Percentiles rank a stretch among this genome's conserved stretches.
Conservation (phyloP, 2,113 vertebrate species). For the Aplodontia rufa region DNA sequence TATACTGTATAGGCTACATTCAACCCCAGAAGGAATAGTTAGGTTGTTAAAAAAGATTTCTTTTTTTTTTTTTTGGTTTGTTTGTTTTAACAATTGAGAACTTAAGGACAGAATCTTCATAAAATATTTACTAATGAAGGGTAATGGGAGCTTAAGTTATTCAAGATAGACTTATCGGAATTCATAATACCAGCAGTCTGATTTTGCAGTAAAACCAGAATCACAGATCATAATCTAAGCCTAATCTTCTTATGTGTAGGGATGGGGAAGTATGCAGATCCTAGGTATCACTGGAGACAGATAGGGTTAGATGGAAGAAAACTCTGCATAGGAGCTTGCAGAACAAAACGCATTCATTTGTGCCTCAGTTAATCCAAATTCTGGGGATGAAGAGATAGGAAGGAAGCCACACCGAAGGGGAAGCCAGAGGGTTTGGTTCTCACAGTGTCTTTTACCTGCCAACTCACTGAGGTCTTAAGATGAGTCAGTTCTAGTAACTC, state of each 20-base stretch:
- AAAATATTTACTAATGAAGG: conserved; percentile 69
- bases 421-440: not conserved
- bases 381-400: not conserved
- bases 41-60: not conserved
- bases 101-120: conserved; percentile 58
- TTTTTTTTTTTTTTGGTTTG: not conserved
- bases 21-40: not conserved
- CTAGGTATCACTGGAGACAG: not conserved
- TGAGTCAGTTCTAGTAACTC: not conserved
- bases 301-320: not conserved
- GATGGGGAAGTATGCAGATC: not conserved
- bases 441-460: not conserved
- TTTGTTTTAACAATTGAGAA: conserved; percentile 35
- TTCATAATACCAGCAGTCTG: conserved; percentile 49
- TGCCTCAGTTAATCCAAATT: not conserved
- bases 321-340: not conserved
- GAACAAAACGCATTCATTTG: not conserved
- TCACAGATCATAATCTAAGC: conserved; percentile 47
- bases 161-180: conserved; percentile 59
- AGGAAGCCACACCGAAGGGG: not conserved
- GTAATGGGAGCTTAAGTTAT: conserved; percentile 67
- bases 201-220: conserved; percentile 68
- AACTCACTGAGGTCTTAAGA: not conserved
- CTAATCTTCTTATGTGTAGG: not conserved
- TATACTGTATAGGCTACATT: not conserved